Evolutionary conservation across 2,113 vertebrate genomes (phyloP), one percentile per base, ranked within the genome.

Genomic region (Labrus mixtus): DNA sequence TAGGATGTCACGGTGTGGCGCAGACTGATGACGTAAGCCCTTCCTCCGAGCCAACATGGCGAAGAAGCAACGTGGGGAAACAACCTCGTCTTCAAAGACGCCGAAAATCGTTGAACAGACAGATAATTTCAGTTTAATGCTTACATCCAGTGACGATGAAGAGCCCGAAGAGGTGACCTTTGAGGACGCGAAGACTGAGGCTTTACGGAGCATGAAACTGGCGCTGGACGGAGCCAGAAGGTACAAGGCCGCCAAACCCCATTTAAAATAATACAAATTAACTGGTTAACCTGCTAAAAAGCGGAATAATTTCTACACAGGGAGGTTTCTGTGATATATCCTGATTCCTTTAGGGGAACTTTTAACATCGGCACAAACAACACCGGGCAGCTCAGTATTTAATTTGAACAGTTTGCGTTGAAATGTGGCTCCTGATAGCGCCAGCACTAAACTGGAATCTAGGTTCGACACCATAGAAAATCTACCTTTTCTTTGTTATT

Each of bases 91-190:
- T 2, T 10, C 16, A 3, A 60, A 65, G 4, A 53, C 9, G 3
- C 0, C 8, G 3, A 8, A 29, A 0, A 59, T 0, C 2, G 43
- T 65, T 10, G 56, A 59, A 5, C 45, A 20, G 23, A 0, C 58
- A 0, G 11, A 74, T 1, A 0, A 20, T 1, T 75, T 88, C 0
- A 8, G 0, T 6, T 22, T 85, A 3, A 10, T 3, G 0, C 17
- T 87, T 0, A 69, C 82, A 0, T 83, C 83, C 13, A 94, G 94
- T 1, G 95, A 94, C 15, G 94, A 94, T 1, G 95, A 94, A 1
- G 91, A 68, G 0, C 94, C 95, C 0, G 94, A 95, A 10, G 93
- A 95, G 62, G 81, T 95, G 22, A 90, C 82, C 0, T 95, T 95
- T 37, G 87, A 89, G 8, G 91, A 91, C 13, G 91, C 93, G 0